phyloP scores from a whole-genome alignment of 2,113 vertebrate species.

The Uria lomvia region DNA sequence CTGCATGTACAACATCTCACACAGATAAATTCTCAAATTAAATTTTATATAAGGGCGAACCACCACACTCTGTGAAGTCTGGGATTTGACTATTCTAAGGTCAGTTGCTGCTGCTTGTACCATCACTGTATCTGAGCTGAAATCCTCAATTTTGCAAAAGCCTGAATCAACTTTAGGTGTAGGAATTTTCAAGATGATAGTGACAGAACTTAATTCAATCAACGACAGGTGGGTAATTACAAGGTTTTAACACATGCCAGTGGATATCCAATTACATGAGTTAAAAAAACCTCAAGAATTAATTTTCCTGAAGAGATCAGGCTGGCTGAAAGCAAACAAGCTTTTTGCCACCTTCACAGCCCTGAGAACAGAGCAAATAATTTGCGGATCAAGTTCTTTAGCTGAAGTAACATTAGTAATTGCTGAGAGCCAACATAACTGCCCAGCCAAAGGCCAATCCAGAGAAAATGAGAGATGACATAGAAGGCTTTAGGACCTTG shows the following conservation, averaged over 20 bases:
- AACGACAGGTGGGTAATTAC: too few species aligned
- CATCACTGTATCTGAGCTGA: background rate
- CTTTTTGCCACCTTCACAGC: background rate
- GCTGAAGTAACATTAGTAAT: background rate
- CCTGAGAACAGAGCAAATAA: background rate
- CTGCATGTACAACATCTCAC: background rate
- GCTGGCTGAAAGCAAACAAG: conserved; percentile 6
- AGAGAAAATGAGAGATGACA: background rate
- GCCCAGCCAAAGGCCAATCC: background rate
- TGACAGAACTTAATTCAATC: background rate
- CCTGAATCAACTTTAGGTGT: background rate
- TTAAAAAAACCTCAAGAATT: conserved; percentile 7
- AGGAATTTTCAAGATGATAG: background rate
- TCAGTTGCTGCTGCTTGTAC: background rate
- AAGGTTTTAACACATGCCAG: conserved; percentile 1
- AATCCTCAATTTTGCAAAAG: background rate
- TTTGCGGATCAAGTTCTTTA: background rate
- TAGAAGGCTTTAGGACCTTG: background rate
- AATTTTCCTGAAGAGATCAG: conserved; percentile 4
- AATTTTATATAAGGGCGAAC: background rate
- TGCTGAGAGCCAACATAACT: background rate
- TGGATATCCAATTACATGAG: background rate
- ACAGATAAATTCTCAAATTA: background rate
- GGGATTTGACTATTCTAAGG: background rate
- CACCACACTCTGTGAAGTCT: background rate